phyloP scores from a whole-genome alignment of 2,113 vertebrate species.

The Dipodomys spectabilis region DNA sequence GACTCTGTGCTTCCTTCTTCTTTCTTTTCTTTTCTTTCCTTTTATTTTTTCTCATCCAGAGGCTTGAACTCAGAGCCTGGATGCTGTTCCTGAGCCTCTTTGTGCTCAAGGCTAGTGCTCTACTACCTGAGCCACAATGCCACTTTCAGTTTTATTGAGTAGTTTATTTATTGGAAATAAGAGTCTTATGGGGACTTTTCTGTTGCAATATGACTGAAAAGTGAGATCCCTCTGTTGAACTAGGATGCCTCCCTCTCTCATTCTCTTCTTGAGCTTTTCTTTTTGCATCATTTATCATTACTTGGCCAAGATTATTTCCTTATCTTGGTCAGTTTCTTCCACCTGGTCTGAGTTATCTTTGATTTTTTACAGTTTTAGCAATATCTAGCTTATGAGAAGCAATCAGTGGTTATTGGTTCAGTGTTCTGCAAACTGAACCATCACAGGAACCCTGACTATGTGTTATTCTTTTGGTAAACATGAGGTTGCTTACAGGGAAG shows the following conservation, averaged over 20 bases:
- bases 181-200: neutral
- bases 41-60: too few species aligned
- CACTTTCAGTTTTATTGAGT: too few species aligned
- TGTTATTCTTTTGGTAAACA: neutral
- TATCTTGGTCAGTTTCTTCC: neutral
- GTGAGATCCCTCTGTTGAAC: neutral
- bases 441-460: neutral
- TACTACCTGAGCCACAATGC: too few species aligned
- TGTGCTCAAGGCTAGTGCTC: too few species aligned
- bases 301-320: neutral
- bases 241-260: neutral
- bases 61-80: too few species aligned
- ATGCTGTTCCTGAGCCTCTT: too few species aligned
- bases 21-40: too few species aligned
- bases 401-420: neutral
- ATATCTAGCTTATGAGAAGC: neutral
- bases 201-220: neutral
- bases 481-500: neutral
- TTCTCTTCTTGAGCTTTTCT: neutral
- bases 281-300: neutral
- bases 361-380: neutral
- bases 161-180: too few species aligned
- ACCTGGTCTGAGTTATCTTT: neutral
- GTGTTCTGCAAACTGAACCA: neutral
- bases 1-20: neutral